phyloP scores from a whole-genome alignment of 1,140 invertebrate genomes.

The honey bee (Apis mellifera) region Amel_HAv3.1 CM009936.2:9201501-9202000 shows the following conservation, averaged over 20 bases:
- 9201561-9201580: not conserved
- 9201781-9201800: not conserved
- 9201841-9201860: not conserved
- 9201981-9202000: not conserved
- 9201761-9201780: too few species aligned
- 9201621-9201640: too few species aligned
- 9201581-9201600: not conserved
- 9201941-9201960: constrained; percentile 1
- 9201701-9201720: too few species aligned
- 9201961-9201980: not conserved
- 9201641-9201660: too few species aligned
- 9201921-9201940: constrained; percentile 61
- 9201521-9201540: not conserved
- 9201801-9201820: accelerated
- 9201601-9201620: too few species aligned
- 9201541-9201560: too few species aligned
- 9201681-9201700: too few species aligned
- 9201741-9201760: too few species aligned
- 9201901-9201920: constrained; percentile 64
- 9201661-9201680: too few species aligned
- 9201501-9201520: not conserved
- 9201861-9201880: not conserved
- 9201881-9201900: constrained; percentile 47
- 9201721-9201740: too few species aligned
- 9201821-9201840: not conserved